Evolutionary conservation across 2,797 vertebrate genomes (phyloP), one percentile per base, ranked within the genome.

Genomic region (Strix occidentalis): DNA sequence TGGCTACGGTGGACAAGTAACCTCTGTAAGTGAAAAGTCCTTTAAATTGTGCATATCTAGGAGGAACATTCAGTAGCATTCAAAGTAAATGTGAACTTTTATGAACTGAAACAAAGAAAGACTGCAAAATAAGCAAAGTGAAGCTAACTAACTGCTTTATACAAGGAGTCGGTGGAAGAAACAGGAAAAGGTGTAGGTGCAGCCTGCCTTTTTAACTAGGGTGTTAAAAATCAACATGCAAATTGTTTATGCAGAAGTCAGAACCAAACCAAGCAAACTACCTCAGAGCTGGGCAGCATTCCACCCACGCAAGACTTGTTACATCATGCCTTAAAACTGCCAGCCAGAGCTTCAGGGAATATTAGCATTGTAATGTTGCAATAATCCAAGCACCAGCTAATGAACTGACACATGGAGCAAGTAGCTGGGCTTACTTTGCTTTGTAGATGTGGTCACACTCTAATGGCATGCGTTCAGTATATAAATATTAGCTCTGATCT

Each of bases 241-340:
- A 63, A 86, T 74, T 85, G 46, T 61, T 94, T 39, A 63, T 66
- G 60, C 69, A 87, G 83, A 77, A 95, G 43, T 90, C 53, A 57
- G 87, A 89, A 64, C 71, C 77, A 92, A 96, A 82, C 56, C 64
- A 79, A 96, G 82, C 60, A 90, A 93, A 87, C 51, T 78, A 79
- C 91, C 75, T 94, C 83, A 94, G 94, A 69, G 33, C 74, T 45
- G 53, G 87, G 90, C 71, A 87, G 77, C 31, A 9, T 87, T 93
- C 89, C 74, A 76, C 76, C 51, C 72, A 8, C 37, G 6, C 43
- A 53, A 72, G 84, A 23, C 85, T 39, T 78, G 51, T 89, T 82
- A 76, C 69, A 71, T 93, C 90, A 78, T 24, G 78, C 53, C 75
- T 84, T 58, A 35, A 43, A 94, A 69, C 48, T 91, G 89, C 61